phyloP scores from a whole-genome alignment of 2,888 invertebrate species.

The Prosapia bicincta region DNA sequence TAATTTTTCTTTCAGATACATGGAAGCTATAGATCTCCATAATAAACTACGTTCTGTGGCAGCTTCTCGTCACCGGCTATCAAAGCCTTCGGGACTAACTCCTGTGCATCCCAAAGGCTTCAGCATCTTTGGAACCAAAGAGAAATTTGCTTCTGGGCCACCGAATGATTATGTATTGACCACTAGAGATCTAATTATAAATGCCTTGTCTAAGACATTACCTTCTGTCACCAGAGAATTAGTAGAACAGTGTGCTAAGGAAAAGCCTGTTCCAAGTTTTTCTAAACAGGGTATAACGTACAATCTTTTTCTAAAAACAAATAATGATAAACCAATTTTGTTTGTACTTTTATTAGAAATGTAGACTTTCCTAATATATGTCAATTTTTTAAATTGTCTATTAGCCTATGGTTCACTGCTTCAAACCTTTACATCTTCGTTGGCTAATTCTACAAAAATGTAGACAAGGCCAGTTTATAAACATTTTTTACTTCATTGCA shows the following conservation, averaged over 20 bases:
- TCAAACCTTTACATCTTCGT: no score
- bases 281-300: no score
- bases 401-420: no score
- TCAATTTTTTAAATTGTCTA: no score
- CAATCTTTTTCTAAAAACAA: no score
- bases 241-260: slow-evolving; percentile 44
- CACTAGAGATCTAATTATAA: slow-evolving; percentile 54
- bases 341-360: no score
- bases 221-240: slow-evolving; percentile 51
- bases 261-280: slow-evolving; percentile 31
- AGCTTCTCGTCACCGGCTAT: background rate
- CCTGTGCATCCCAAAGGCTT: background rate
- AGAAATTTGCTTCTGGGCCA: background rate
- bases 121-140: background rate
- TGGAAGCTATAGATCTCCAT: slow-evolving; percentile 47
- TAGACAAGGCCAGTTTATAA: no score
- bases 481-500: no score
- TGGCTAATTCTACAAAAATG: no score
- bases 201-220: slow-evolving; percentile 51
- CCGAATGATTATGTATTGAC: background rate
- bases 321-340: no score
- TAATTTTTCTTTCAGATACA: slow-evolving; percentile 38
- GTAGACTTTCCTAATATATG: no score
- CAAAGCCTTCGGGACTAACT: background rate
- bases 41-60: slow-evolving; percentile 42